A percentile compares a stretch with the other conserved stretches of the same genome.
Conservation (phyloP, 2,888 invertebrate genomes). For the Dasysyrphus albostriatus region DNA sequence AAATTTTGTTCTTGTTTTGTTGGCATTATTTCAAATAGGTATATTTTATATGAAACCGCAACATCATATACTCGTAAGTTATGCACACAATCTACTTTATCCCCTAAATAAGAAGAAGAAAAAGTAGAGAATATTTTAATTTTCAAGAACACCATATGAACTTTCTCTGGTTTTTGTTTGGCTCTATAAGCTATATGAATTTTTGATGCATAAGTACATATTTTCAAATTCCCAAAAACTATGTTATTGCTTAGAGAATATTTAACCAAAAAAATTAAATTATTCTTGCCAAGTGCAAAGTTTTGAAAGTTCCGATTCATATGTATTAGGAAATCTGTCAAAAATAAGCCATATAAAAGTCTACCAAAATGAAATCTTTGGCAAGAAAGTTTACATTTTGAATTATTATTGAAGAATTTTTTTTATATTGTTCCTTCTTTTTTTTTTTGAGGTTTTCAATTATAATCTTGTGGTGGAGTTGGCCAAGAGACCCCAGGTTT, state of each 20-base stretch:
- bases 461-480: no score
- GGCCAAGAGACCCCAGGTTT: no score
- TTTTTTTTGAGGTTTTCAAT: no score
- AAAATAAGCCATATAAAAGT: constrained; percentile 9
- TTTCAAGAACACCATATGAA: constrained; percentile 41
- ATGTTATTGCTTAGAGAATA: constrained; percentile 57
- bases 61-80: constrained; percentile 29
- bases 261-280: constrained; percentile 61
- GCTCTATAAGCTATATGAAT: background rate
- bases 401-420: background rate
- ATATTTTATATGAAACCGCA: constrained; percentile 8
- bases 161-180: constrained; percentile 7
- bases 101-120: constrained; percentile 9
- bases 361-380: constrained; percentile 47
- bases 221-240: constrained; percentile 50
- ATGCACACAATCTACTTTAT: constrained; percentile 39
- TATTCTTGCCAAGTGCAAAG: constrained; percentile 67
- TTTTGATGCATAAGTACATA: background rate
- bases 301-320: constrained; percentile 55
- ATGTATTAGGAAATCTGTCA: constrained; percentile 65
- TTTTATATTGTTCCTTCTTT: background rate
- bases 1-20: background rate
- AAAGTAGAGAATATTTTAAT: constrained; percentile 26
- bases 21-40: constrained; percentile 60
- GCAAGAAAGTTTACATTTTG: constrained; percentile 55